These are phyloP conservation scores for Urophycis tenuis DNA, from an alignment of 2,797 vertebrate species.

Conservation along the genomic window DNA sequence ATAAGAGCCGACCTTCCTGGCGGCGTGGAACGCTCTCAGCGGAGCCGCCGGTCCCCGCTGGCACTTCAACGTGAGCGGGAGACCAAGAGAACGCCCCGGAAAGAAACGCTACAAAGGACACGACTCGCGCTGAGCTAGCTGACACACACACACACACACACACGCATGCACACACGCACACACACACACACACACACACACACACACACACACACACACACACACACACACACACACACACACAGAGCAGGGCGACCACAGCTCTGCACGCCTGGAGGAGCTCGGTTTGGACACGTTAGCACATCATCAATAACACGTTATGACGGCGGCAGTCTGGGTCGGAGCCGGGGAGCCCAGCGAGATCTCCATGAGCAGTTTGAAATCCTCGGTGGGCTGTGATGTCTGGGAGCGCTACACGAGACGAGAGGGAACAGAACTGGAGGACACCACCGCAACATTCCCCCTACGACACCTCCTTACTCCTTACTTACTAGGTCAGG, in stretches of 20 bases:
- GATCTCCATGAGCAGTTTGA: neutral
- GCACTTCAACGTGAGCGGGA: slow-evolving; percentile 22
- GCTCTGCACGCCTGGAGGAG: no score
- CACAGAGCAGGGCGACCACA: no score
- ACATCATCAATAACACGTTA: slow-evolving; percentile 31
- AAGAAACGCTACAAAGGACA: no score
- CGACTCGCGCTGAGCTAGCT: no score
- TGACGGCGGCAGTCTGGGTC: neutral
- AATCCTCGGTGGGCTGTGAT: neutral
- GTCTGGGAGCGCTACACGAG: neutral
- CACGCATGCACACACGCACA: no score
- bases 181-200: no score
- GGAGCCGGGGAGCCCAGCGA: neutral
- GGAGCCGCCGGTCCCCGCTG: slow-evolving; percentile 8
- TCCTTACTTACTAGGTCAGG: neutral
- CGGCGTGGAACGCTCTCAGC: slow-evolving; percentile 23
- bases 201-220: no score
- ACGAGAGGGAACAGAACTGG: neutral
- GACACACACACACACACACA: no score
- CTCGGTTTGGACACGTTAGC: no score
- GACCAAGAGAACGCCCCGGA: no score
- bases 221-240: no score
- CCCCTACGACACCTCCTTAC: neutral
- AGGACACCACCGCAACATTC: neutral
- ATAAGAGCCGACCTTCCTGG: slow-evolving; percentile 24